Base-by-base conservation (phyloP, 2,888 invertebrate species). In the Asteroscopus sphinx region DNA sequence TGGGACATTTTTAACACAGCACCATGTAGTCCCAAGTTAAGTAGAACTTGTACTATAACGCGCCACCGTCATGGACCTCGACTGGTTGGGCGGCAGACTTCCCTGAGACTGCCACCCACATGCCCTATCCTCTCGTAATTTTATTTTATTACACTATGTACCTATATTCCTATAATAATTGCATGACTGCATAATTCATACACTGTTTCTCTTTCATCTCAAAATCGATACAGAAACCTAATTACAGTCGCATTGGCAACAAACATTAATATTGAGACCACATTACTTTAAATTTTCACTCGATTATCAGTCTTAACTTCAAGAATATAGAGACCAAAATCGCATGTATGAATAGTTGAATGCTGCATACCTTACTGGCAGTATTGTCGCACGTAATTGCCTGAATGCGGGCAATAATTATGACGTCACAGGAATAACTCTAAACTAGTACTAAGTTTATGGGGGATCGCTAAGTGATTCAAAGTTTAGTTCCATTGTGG, bases 401-500 rank as follows among this genome's bases (percentile, higher is more conserved):
- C 59, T 57, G 57, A 65, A 64, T 35, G 59, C 60, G 54, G 25
- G 68, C 55, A 73, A 74, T 76, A 73, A 74, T 76, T 72, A 72
- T 65, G 56, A 64, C 63, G 73, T 61, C 65, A 59, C 35, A 37
- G 72, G 44, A 65, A 73, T 73, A 76, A 76, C 66, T 76, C 17
- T 41, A 41, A 62, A 68, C 73, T 72, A 59, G 60, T 28, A 28
- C 56, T 62, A 76, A 74, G 66, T 74, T 72, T 66, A 69, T 59
- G 47, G 63, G 25, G 47, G 64, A 72, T 63, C 37, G 73, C 69
- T 76, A 76, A 73, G 73, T 69, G 69, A 76, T 74, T 69, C 74
- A 49, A 74, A 74, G 76, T 76, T 74, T 73, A 62, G 44, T 56
- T 57, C 73, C 33, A 73, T 76, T 76, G 61, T 73, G 42, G 15